Base-by-base conservation (phyloP, 2,888 invertebrate species). In the Dermolepida albohirtum region DNA sequence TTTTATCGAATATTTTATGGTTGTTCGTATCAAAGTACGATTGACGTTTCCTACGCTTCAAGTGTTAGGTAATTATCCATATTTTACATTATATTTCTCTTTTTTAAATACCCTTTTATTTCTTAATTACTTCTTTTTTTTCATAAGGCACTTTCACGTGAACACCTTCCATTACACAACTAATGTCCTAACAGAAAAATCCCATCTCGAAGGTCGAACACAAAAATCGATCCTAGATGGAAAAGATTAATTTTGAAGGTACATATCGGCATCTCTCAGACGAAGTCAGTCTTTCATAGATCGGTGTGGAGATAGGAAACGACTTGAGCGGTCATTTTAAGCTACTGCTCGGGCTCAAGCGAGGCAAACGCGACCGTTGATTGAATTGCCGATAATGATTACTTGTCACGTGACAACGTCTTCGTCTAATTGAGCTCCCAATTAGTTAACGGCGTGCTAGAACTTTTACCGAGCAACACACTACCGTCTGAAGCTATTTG, bases 341-440 rank as follows among this genome's bases (percentile, higher is more conserved):
- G 51, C 51, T 52, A 52, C 51, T 34, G 51, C 51, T 52, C 51
- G 51, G 51, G 51, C 29, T 52, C 8, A 52, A 14, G 34, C 51
- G 51, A 52, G 29, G 51, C 51, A 14, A 34, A 52, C 51, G 34
- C 51, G 51, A 34, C 14, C 51, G 34, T 34, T 34, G 34, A 34
- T 34, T 34, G 34, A 34, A 52, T 29, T 52, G 51, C 55, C 55
- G 41, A 55, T 55, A 55, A 55, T 41, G 55, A 55, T 55, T 55
- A 22, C 55, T 41, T 41, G 55, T 55, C 55, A 55, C 55, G 41
- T 55, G 55, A 55, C 55, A 55, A 55, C 17, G 55, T 40, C 41
- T 55, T 17, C 55, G 40, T 55, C 55, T 55, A 55, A 55, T 55
- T 55, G 55, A 55, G 55, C 41, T 55, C 41, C 55, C 55, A 55